Evolutionary conservation across 2,888 invertebrate species (phyloP), one percentile per base, ranked within the genome.

Genomic region (Blomia tropicalis): DNA sequence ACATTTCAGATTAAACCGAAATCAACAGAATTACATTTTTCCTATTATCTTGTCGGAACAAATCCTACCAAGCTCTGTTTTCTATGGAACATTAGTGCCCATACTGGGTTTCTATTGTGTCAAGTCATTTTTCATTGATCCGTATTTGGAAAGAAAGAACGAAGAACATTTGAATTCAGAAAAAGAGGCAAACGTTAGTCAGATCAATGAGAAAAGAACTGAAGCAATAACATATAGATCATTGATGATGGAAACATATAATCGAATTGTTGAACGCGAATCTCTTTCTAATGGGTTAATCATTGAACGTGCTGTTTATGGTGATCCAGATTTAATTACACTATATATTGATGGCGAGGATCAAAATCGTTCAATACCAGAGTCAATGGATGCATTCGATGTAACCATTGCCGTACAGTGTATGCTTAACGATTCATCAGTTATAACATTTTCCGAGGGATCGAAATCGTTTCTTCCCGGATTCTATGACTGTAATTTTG

Each of bases 331-430:
- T 30, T 27, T 23, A 2, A 36, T 66, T 7, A 30, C 29, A 19
- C 29, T 32, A 36, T 58, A 30, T 36, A 23, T 41, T 58, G 58
- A 60, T 14, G 58, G 56, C 44, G 25, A 60, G 25, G 41, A 58
- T 43, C n/a, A n/a, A n/a, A 25, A 3, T 47, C 22, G 51, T 1
- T 19, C 43, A n/a, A 27, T 62, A 32, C 44, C 62, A 17, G n/a
- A 22, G 2, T 41, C 36, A 25, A 36, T 11, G 41, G 56, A 62
- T 19, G 78, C 83, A 2, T 83, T 91, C 65, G 92, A 95, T 74
- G 95, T 95, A 19, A 91, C 89, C n/a, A 81, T 92, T 69, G 91
- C 92, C 0, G 72, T 96, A 29, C 96, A 96, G 75, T 91, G 92
- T 72, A 80, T 60, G 30, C 27, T 58, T 14, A 58, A 56, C 22